A percentile compares a stretch with the other conserved stretches of the same genome.
Evolutionary conservation across 1,140 invertebrate species (phyloP).

Genomic region (Rhizoglyphus robini): DNA sequence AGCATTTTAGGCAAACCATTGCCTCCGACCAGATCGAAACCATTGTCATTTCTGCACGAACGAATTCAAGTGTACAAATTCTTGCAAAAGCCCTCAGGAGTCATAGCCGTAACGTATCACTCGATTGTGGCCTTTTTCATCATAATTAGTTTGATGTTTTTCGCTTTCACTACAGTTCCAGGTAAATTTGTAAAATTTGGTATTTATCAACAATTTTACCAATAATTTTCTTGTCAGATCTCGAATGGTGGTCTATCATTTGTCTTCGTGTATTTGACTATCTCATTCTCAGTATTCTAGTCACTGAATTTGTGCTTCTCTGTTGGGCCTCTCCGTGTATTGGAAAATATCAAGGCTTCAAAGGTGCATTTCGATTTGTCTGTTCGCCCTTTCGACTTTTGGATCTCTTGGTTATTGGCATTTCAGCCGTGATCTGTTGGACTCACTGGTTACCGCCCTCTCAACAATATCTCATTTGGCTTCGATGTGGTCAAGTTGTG

Average conservation of each 20-base stretch:
- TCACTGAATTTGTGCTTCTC: background rate
- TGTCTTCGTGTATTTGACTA: background rate
- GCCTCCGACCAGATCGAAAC: no score
- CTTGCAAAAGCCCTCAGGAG: background rate
- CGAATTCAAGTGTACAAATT: background rate
- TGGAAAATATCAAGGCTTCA: background rate
- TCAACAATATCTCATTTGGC: background rate
- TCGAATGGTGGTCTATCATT: background rate
- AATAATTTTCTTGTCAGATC: background rate
- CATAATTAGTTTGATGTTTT: constrained; percentile 1
- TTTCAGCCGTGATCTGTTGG: background rate
- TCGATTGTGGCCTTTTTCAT: background rate
- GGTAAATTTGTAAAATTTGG: background rate
- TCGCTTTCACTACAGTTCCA: background rate
- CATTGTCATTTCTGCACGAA: no score
- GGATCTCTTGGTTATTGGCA: background rate
- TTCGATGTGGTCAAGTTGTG: constrained; percentile 6
- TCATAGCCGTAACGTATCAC: background rate
- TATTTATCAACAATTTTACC: no score
- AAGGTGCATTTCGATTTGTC: background rate
- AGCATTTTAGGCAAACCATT: no score
- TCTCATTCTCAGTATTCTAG: background rate
- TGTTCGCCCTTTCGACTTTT: background rate
- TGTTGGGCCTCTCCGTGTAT: constrained; percentile 1
- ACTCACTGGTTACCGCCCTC: background rate